Conservation (phyloP, 2,888 invertebrate genomes). For the Sarcophaga caerulescens region DNA sequence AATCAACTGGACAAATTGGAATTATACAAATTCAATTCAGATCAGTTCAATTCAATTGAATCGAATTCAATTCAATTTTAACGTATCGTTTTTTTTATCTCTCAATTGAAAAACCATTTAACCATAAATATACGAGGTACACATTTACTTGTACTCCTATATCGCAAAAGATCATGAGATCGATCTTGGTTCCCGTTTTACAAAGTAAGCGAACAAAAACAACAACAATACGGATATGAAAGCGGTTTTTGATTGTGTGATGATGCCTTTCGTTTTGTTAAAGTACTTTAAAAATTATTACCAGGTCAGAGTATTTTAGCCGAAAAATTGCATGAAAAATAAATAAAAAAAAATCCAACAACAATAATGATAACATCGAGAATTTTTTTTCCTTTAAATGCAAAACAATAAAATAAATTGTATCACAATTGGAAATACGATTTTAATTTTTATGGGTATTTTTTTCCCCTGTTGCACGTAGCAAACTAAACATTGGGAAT, state of each 20-base stretch:
- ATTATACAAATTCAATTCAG: neutral
- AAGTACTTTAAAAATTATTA: slow-evolving; percentile 70
- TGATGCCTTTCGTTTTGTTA: slow-evolving; percentile 71
- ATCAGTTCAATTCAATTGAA: neutral
- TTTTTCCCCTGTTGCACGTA: neutral
- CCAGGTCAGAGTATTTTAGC: slow-evolving; percentile 64
- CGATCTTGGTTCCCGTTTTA: neutral
- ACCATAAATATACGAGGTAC: slow-evolving; percentile 36
- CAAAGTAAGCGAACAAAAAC: neutral
- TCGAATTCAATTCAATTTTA: neutral
- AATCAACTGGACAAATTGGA: slow-evolving; percentile 33
- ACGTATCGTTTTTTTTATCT: neutral
- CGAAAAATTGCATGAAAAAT: slow-evolving; percentile 30
- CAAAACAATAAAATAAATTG: slow-evolving; percentile 64
- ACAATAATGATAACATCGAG: neutral
- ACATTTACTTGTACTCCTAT: neutral
- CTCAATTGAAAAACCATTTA: slow-evolving; percentile 49
- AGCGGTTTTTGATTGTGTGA: neutral
- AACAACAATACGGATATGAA: slow-evolving; percentile 46
- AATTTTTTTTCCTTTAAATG: slow-evolving; percentile 18
- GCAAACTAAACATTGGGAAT: slow-evolving; percentile 38
- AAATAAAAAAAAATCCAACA: slow-evolving; percentile 19
- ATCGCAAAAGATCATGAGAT: slow-evolving; percentile 36
- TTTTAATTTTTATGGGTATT: slow-evolving; percentile 7
- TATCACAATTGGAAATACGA: slow-evolving; percentile 48